Conservation (phyloP, 2,888 invertebrate genomes). For the Hemithea aestivaria region DNA sequence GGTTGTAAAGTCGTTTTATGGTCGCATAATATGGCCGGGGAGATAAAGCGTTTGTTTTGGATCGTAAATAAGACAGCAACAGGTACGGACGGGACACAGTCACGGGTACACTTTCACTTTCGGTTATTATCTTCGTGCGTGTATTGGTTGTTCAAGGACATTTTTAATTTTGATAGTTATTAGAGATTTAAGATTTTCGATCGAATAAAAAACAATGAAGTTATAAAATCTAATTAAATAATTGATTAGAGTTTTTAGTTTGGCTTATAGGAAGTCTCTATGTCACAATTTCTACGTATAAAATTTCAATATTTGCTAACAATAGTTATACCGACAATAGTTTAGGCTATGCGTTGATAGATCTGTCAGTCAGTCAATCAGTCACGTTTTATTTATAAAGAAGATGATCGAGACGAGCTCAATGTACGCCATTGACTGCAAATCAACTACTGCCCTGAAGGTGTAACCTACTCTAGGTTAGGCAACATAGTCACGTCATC, state of each 20-base stretch:
- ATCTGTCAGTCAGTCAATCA: too few relatives aligned
- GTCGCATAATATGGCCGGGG: conserved; percentile 71
- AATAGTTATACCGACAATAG: too few relatives aligned
- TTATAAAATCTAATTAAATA: neutral
- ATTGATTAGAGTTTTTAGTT: neutral
- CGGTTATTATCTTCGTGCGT: conserved; percentile 62
- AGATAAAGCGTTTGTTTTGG: conserved; percentile 79
- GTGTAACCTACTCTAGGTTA: too few relatives aligned
- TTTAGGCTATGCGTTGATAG: too few relatives aligned
- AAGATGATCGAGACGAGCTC: too few relatives aligned
- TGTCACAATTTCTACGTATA: too few relatives aligned
- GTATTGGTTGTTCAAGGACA: conserved; percentile 40
- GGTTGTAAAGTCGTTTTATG: conserved; percentile 60
- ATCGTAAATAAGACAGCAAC: conserved; percentile 78
- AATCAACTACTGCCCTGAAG: too few relatives aligned
- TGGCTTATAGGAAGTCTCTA: too few relatives aligned
- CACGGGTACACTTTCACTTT: conserved; percentile 74
- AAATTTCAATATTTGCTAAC: too few relatives aligned
- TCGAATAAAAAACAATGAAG: neutral
- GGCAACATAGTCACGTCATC: too few relatives aligned
- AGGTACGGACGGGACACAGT: conserved; percentile 73
- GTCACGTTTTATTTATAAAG: too few relatives aligned
- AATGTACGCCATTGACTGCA: too few relatives aligned
- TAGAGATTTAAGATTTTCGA: neutral
- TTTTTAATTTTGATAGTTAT: conserved; percentile 1